Evolutionary conservation across 2,797 vertebrate genomes (phyloP).

Genomic region (Bryconaethiops microstoma): DNA sequence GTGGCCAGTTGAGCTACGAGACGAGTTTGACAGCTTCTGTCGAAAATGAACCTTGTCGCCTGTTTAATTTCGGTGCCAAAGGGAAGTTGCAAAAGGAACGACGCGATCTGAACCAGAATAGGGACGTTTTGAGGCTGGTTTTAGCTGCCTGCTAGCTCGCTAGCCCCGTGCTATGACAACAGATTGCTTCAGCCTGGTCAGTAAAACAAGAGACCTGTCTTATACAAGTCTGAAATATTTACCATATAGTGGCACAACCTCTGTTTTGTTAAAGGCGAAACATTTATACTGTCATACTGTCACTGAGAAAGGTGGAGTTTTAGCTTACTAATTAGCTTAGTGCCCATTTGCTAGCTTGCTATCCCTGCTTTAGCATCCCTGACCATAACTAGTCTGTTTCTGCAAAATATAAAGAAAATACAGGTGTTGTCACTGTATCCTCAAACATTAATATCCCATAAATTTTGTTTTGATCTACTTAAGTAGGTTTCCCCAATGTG

Average conservation of each 20-base stretch:
- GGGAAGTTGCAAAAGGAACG: neutral
- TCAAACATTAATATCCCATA: too few relatives aligned
- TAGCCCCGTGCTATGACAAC: conserved; percentile 56
- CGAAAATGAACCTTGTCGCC: conserved; percentile 1
- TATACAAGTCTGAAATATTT: neutral
- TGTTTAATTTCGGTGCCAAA: conserved; percentile 21
- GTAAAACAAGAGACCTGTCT: conserved; percentile 9
- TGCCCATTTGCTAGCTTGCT: neutral
- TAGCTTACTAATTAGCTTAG: neutral
- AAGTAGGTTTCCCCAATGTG: too few relatives aligned
- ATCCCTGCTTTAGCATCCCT: neutral
- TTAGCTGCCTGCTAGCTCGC: conserved; percentile 31
- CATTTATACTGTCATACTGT: neutral
- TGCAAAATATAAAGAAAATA: too few relatives aligned
- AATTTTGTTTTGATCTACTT: too few relatives aligned
- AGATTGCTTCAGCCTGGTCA: conserved; percentile 53
- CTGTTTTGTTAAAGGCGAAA: neutral
- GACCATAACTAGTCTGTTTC: neutral
- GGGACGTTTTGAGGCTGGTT: neutral
- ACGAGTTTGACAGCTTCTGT: conserved; percentile 23
- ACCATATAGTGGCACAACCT: neutral
- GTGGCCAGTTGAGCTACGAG: neutral
- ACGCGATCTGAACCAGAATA: neutral
- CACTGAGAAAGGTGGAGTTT: neutral
- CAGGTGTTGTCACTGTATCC: too few relatives aligned